Evolutionary conservation across 2,113 vertebrate species (phyloP), one percentile per base, ranked within the genome.

Genomic region (Patagioenas fasciata): DNA sequence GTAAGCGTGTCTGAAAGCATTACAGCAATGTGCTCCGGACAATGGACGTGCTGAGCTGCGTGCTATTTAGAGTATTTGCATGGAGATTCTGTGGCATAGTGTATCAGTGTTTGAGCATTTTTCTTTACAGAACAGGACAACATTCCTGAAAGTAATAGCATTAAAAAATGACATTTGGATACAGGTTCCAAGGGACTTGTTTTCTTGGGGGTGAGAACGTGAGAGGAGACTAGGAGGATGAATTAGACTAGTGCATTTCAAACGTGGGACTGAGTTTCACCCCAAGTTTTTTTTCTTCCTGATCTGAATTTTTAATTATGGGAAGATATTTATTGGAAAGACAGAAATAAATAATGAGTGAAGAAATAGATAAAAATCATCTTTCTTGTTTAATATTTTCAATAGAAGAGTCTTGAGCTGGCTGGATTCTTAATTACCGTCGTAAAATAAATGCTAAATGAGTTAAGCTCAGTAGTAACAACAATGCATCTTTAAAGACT

Each of bases 31-130:
- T 85, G 48, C 62, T 91, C 75, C 2, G 40, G 75, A 94, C 93
- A 91, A 74, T 86, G 82, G 70, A 91, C 94, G 48, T 62, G 80
- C 95, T 95, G 87, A 96, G 66, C 88, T 86, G 62, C 1, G 2
- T 96, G 88, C n/a, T 90, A 93, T 96, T 94, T 75, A 19, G 65
- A 87, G 20, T 77, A 91, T 97, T 90, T 92, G 66, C 48, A 36
- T 64, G 75, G 79, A 88, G 79, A 70, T 91, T 80, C 64, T 79
- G 79, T 88, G 67, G 53, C 80, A 38, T 15, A 81, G 9, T 29
- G 10, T 85, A 80, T 93, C 93, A 71, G 17, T 3, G 4, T 88
- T 38, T 28, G 60, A 65, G 11, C 60, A 40, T 88, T 91, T 94
- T 91, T 92, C 36, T 79, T 84, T 57, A n/a, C 56, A 70, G 58